Base-by-base conservation (phyloP, 92 coral and sea anemone genomes). In the Umimayanthus chanpuru region DNA sequence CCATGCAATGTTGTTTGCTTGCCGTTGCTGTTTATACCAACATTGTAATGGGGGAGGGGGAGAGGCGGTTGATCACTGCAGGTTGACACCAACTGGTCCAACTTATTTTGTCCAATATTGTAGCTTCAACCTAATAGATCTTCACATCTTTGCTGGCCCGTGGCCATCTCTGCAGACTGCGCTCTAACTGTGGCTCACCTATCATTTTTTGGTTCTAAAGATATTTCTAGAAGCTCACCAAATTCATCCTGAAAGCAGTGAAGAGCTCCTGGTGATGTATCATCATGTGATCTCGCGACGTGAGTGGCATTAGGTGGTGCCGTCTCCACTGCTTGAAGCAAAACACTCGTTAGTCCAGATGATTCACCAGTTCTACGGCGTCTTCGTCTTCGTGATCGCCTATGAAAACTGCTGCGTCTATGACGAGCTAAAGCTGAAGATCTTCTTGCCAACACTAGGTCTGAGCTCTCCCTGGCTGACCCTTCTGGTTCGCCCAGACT, bases 251-350 rank as follows among this genome's bases (percentile, higher is more conserved):
- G 90, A 86, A 68, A 97, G 76, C 92, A 91, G 86, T 97, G 99
- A 58, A 95, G 85, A 39, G 99, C 99, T 14, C 99, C 99, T 30
- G 98, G 97, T 2, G 96, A 90, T 3, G 99, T 97, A 74, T 97
- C 99, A 80, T 97, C 98, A 66, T 97, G 97, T 29, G 95, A 95
- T 4, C 93, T 68, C 11, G 99, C 99, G 21, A 97, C 88, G 68
- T 97, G 99, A 30, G 89, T 79, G 73, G 94, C 94, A 56, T 90
- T 83, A 23, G 91, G 74, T 4, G 94, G 90, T 20, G 92, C 94
- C 16, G 91, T 79, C 40, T 95, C 98, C 88, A 88, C 90, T 9
- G 93, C 92, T 32, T 93, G 97, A 25, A 92, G 76, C 80, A 95
- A 86, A 44, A 80, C 91, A 65, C 82, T 94, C 16, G 91, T 90